These are phyloP conservation scores for Ctenosaura bakeri DNA, from an alignment of 2,797 vertebrate genomes.

Conservation along the genomic window DNA sequence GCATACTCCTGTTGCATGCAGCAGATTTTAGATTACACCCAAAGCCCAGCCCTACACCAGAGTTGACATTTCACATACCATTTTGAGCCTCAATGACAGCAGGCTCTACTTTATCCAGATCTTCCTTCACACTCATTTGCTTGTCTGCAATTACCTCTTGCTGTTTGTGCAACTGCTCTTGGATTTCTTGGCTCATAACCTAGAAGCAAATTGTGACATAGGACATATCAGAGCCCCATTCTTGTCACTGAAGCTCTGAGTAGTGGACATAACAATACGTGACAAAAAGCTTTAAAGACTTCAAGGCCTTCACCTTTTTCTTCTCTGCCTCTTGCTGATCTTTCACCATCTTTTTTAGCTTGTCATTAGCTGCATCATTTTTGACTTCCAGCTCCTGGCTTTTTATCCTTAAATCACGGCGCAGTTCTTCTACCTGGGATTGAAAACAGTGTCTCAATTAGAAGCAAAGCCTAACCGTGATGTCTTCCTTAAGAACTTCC, in stretches of 20 bases:
- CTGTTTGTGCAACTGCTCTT: slow-evolving; percentile 97
- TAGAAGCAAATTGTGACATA: slow-evolving; percentile 63
- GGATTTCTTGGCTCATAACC: slow-evolving; percentile 99
- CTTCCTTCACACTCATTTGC: slow-evolving; percentile 94
- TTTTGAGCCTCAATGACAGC: slow-evolving; percentile 99
- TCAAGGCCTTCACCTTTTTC: slow-evolving; percentile 88
- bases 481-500: neutral
- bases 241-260: neutral
- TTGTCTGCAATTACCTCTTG: slow-evolving; percentile 98
- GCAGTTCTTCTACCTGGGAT: slow-evolving; percentile 94
- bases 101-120: slow-evolving; percentile 97
- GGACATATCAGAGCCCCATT: neutral
- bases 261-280: neutral
- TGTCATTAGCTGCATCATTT: slow-evolving; percentile 98
- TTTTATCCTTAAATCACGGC: slow-evolving; percentile 96
- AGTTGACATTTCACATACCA: slow-evolving; percentile 80
- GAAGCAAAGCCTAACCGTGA: neutral
- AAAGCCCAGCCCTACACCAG: accelerated
- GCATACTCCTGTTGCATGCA: neutral
- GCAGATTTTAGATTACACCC: slow-evolving; percentile 9
- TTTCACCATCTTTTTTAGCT: slow-evolving; percentile 99
- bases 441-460: neutral
- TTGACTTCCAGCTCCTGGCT: slow-evolving; percentile 98
- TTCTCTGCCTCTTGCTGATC: slow-evolving; percentile 99
- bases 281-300: neutral